Conservation (phyloP, 1,140 invertebrate genomes). For the Acromyrmex heyeri region DNA sequence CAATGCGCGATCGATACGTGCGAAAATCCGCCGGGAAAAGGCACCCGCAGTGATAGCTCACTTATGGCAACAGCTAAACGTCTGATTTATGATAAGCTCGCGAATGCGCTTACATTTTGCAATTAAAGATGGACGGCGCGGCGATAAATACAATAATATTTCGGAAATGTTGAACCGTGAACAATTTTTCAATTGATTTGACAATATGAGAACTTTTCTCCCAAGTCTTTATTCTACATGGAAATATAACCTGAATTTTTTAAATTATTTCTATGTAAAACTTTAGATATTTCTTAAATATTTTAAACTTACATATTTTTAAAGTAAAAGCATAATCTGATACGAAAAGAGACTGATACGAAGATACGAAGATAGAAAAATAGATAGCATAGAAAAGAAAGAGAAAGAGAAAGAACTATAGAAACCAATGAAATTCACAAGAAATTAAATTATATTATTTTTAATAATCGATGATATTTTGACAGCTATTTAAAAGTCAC, state of each 20-base stretch:
- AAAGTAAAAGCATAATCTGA: not conserved
- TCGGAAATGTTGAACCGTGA: not conserved
- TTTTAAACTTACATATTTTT: not conserved
- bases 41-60: not conserved
- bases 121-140: not conserved
- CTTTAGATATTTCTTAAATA: not conserved
- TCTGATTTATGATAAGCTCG: slow-evolving; percentile 18
- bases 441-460: not conserved
- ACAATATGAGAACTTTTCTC: not conserved
- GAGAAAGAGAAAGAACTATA: not conserved
- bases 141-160: not conserved
- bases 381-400: no score
- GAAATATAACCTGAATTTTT: not conserved
- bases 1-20: slow-evolving; percentile 62
- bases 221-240: not conserved
- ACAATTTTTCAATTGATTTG: not conserved
- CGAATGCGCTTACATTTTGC: not conserved
- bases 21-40: slow-evolving; percentile 60
- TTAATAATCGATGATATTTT: not conserved
- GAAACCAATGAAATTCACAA: not conserved
- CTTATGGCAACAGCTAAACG: slow-evolving; percentile 27
- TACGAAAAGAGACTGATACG: not conserved
- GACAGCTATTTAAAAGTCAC: not conserved
- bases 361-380: not conserved
- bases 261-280: not conserved